Conservation (phyloP, 2,888 invertebrate genomes). For the Diaprepes abbreviatus region DNA sequence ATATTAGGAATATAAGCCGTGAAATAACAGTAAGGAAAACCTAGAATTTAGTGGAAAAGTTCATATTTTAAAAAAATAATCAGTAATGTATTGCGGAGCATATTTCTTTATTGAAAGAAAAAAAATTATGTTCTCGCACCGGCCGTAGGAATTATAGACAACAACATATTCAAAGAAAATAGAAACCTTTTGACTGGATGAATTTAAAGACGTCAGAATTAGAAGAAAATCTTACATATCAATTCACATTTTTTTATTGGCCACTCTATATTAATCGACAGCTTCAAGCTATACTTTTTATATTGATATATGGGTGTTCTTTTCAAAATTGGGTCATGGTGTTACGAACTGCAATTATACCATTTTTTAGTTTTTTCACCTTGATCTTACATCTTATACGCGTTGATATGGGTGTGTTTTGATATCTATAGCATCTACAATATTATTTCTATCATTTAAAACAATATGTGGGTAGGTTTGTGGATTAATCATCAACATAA, state of each 20-base stretch:
- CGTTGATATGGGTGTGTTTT: neutral
- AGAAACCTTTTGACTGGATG: too few species aligned
- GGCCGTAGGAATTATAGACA: too few species aligned
- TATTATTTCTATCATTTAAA: neutral
- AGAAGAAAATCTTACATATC: too few species aligned
- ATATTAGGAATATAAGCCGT: too few species aligned
- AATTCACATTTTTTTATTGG: neutral
- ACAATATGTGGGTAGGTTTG: neutral
- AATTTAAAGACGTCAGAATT: too few species aligned
- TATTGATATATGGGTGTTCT: slow-evolving; percentile 14
- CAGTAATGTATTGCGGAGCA: too few species aligned
- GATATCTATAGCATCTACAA: neutral
- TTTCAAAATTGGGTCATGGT: slow-evolving; percentile 15
- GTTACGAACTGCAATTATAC: slow-evolving; percentile 2
- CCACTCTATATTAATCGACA: neutral
- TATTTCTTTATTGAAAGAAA: too few species aligned
- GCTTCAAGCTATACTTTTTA: neutral
- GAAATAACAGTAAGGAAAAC: too few species aligned
- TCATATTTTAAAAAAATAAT: too few species aligned
- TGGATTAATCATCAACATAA: neutral
- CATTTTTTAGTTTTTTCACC: slow-evolving; percentile 18
- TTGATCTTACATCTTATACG: slow-evolving; percentile 15
- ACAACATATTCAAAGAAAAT: too few species aligned
- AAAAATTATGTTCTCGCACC: too few species aligned
- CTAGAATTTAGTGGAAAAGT: too few species aligned